Evolutionary conservation across 2,888 invertebrate genomes (phyloP).

Genomic region (Coenonympha arcania): DNA sequence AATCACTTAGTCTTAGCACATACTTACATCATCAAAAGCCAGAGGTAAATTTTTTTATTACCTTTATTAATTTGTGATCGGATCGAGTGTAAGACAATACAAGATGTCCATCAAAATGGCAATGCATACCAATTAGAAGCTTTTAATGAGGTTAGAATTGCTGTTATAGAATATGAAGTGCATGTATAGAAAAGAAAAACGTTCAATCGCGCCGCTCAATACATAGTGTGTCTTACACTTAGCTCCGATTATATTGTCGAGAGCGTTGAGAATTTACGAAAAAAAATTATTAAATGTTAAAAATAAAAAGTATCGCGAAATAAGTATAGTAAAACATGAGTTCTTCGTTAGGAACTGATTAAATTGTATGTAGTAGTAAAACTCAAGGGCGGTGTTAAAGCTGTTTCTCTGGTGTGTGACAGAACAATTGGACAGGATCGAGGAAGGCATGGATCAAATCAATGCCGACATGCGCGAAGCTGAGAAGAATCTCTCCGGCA

Average conservation of each 20-base stretch:
- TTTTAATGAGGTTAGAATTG: conserved; percentile 45
- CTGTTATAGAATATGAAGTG: conserved; percentile 41
- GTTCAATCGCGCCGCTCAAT: conserved; percentile 24
- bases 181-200: conserved; percentile 37
- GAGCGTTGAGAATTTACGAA: conserved; percentile 74
- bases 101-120: not conserved
- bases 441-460: conserved; percentile 99
- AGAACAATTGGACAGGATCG: conserved; percentile 99
- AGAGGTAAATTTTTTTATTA: conserved; percentile 55
- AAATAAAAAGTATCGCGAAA: conserved; percentile 27
- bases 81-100: conserved; percentile 65
- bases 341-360: conserved; percentile 55
- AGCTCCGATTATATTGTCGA: conserved; percentile 66
- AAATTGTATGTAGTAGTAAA: conserved; percentile 36
- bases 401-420: conserved; percentile 56
- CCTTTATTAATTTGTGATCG: conserved; percentile 47
- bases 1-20: conserved; percentile 71
- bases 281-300: conserved; percentile 24
- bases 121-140: conserved; percentile 39
- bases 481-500: conserved; percentile 99
- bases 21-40: conserved; percentile 62
- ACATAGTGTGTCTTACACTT: conserved; percentile 61
- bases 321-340: conserved; percentile 23
- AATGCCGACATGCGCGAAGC: conserved; percentile 99
- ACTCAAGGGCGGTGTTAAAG: conserved; percentile 49